A percentile compares a stretch with the other conserved stretches of the same genome.
These are phyloP conservation scores for Archips crataeganus DNA, from an alignment of 2,888 invertebrate genomes.

Conservation along the genomic window DNA sequence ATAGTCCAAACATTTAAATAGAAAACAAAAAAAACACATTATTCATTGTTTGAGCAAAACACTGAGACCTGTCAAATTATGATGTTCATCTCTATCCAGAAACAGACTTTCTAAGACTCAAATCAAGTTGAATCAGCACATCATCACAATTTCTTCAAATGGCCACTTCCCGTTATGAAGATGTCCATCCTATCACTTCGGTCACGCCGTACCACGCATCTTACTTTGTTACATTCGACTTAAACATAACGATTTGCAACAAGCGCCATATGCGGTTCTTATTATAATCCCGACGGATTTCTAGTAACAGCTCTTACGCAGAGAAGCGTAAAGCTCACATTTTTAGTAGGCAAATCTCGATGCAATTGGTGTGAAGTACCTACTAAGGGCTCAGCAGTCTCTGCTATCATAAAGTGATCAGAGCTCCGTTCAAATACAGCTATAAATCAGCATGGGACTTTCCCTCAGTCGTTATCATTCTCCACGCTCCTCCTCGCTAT, in stretches of 20 bases:
- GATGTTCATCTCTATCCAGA: conserved; percentile 8
- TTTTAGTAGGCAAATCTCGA: conserved; percentile 13
- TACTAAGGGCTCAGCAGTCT: conserved; percentile 57
- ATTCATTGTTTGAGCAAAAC: neutral
- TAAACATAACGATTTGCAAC: conserved; percentile 76
- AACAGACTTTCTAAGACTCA: conserved; percentile 7
- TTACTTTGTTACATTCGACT: conserved; percentile 65
- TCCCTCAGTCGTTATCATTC: conserved; percentile 78
- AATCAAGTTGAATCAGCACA: conserved; percentile 25
- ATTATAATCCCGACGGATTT: neutral
- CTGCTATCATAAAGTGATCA: conserved; percentile 84
- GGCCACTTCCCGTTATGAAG: conserved; percentile 35
- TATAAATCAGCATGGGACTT: conserved; percentile 77
- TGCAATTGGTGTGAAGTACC: conserved; percentile 6
- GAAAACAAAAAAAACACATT: neutral
- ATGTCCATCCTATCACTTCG: conserved; percentile 44
- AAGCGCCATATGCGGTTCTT: conserved; percentile 64
- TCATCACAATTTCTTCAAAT: conserved; percentile 40
- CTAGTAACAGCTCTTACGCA: conserved; percentile 14
- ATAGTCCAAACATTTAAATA: neutral
- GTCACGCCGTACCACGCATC: conserved; percentile 59
- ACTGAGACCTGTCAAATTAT: neutral
- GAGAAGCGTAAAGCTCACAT: conserved; percentile 1
- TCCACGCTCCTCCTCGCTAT: conserved; percentile 65
- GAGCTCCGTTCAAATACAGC: conserved; percentile 78